Percentiles rank a stretch among this genome's conserved stretches.
These are phyloP conservation scores for Anoura caudifer DNA, from an alignment of 2,113 vertebrate genomes.

Conservation along the genomic window DNA sequence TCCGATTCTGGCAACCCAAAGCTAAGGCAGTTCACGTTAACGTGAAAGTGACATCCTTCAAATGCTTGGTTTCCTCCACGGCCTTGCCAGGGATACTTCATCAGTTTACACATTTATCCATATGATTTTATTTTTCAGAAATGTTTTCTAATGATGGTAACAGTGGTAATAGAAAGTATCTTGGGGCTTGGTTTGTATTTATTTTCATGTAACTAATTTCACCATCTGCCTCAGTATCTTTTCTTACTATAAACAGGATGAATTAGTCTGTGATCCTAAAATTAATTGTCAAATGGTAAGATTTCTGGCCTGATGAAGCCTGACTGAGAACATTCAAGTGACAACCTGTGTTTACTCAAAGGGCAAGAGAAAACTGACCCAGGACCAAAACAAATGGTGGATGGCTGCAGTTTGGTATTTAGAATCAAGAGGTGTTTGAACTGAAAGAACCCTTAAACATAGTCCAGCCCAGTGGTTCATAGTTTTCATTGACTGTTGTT, in stretches of 20 bases:
- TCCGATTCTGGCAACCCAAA: neutral
- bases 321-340: neutral
- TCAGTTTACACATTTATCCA: neutral
- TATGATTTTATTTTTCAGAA: neutral
- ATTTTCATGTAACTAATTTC: neutral
- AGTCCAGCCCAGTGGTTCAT: fast-evolving
- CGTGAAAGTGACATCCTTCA: neutral
- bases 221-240: neutral
- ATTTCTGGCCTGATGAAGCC: neutral
- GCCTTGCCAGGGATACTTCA: neutral
- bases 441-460: neutral
- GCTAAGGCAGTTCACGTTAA: neutral
- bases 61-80: neutral
- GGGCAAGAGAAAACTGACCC: neutral
- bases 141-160: neutral
- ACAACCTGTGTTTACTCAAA: neutral
- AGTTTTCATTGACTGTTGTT: neutral
- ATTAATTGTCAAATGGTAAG: neutral
- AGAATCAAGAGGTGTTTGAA: neutral
- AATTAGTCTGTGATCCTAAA: neutral
- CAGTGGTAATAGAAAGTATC: neutral
- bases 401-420: neutral
- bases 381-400: neutral
- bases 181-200: neutral
- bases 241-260: neutral